Evolutionary conservation across 64 coral and sea anemone species (phyloP).

Genomic region (Stylophora pistillata): DNA sequence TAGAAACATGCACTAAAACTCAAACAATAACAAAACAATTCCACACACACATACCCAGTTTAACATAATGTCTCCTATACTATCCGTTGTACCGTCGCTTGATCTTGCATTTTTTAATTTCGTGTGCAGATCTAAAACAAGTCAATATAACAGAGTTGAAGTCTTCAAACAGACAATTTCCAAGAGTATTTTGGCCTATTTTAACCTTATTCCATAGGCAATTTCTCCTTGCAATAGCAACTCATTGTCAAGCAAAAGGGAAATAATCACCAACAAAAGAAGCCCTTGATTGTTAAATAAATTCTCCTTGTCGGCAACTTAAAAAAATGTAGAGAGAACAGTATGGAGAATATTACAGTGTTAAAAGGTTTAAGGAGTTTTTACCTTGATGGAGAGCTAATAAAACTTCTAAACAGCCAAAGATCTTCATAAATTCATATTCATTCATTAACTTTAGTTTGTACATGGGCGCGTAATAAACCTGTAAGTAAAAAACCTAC

Average conservation of each 20-base stretch:
- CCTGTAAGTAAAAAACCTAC: conserved; percentile 16
- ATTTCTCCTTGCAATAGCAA: too few species aligned
- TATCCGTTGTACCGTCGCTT: conserved; percentile 76
- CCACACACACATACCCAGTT: conserved; percentile 68
- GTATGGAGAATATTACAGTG: background rate
- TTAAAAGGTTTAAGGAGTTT: background rate
- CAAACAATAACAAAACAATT: background rate
- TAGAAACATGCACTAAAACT: too few species aligned
- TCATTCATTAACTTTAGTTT: conserved; percentile 78
- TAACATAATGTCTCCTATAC: conserved; percentile 86
- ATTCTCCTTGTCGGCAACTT: background rate
- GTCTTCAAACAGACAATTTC: background rate
- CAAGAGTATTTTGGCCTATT: too few species aligned
- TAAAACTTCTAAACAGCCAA: conserved; percentile 67
- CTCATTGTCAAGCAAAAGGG: too few species aligned
- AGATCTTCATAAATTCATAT: conserved; percentile 72
- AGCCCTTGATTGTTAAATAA: too few species aligned
- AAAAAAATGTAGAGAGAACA: background rate
- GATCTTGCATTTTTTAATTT: conserved; percentile 65
- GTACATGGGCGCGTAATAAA: conserved; percentile 75
- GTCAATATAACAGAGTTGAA: background rate
- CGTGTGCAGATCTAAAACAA: conserved; percentile 66
- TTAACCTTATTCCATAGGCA: too few species aligned
- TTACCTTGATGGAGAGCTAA: conserved; percentile 60
- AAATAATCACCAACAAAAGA: too few species aligned